phyloP scores from a whole-genome alignment of 2,113 vertebrate genomes.

The Xyrauchen texanus region DNA sequence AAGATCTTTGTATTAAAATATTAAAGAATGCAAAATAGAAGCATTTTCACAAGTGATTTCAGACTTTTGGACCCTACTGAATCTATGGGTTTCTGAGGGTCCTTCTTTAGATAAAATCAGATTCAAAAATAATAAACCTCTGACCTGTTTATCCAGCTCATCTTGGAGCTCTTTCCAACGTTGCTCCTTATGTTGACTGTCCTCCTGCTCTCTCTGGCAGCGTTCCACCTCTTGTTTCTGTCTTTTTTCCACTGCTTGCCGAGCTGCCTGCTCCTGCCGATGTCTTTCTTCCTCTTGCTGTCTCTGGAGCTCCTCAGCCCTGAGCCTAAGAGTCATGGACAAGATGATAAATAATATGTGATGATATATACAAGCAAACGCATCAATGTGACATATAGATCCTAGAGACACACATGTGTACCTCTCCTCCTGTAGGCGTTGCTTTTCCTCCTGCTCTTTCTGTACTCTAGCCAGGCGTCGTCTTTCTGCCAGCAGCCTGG shows the following conservation, averaged over 20 bases:
- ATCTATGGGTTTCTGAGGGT: neutral
- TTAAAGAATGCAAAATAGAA: no score
- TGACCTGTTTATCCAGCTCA: slow-evolving; percentile 87
- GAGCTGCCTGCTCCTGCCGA: slow-evolving; percentile 76
- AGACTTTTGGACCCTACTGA: no score
- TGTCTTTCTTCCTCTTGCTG: slow-evolving; percentile 81
- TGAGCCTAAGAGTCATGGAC: slow-evolving; percentile 72
- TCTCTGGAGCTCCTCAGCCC: slow-evolving; percentile 84
- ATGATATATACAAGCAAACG: neutral
- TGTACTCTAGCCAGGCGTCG: slow-evolving; percentile 87
- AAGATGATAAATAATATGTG: neutral
- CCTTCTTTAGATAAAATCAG: neutral
- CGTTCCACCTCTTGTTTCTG: slow-evolving; percentile 81
- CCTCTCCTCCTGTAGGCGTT: slow-evolving; percentile 85
- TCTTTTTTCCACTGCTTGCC: slow-evolving; percentile 77
- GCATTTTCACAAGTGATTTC: no score
- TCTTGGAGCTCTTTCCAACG: slow-evolving; percentile 88
- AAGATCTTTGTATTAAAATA: no score
- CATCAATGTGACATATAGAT: slow-evolving; percentile 7
- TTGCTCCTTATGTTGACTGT: slow-evolving; percentile 81
- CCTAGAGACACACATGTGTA: slow-evolving; percentile 59
- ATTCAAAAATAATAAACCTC: neutral
- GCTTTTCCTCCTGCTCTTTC: slow-evolving; percentile 90
- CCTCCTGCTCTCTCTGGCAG: slow-evolving; percentile 80
- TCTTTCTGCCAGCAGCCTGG: slow-evolving; percentile 87